A percentile compares a stretch with the other conserved stretches of the same genome.
Evolutionary conservation across 37 sponge, comb jelly and placozoan species (phyloP).

Genomic region (Dysidea cf. avara): DNA sequence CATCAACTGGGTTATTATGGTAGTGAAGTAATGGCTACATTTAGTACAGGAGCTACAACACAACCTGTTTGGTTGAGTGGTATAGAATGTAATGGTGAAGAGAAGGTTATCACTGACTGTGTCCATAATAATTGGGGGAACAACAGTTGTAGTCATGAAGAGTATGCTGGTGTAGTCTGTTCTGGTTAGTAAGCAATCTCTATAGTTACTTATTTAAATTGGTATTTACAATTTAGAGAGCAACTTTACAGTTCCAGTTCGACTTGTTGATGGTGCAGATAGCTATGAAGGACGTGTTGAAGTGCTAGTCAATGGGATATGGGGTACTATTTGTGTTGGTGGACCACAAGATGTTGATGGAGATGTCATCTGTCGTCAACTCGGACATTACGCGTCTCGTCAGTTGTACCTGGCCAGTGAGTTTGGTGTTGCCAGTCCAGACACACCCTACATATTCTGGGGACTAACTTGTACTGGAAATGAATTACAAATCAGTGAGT

Average conservation of each 20-base stretch:
- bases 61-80: not conserved
- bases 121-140: not conserved
- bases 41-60: not conserved
- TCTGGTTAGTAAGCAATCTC: not conserved
- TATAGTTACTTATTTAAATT: not conserved
- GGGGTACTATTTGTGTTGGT: not conserved
- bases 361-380: slow-evolving; percentile 3
- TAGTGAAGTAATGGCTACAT: not conserved
- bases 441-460: not conserved
- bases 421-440: not conserved
- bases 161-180: not conserved
- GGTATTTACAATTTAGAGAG: not conserved
- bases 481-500: not conserved
- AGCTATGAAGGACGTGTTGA: not conserved
- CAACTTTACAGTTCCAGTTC: not conserved
- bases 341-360: not conserved
- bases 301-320: not conserved
- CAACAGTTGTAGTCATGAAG: not conserved
- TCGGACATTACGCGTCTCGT: not conserved
- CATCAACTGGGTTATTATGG: not conserved
- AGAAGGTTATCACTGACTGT: not conserved
- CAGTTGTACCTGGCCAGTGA: not conserved
- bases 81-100: slow-evolving; percentile 6
- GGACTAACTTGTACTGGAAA: not conserved
- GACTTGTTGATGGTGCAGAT: not conserved